phyloP scores from a whole-genome alignment of 2,113 vertebrate genomes.

The Labrus mixtus region DNA sequence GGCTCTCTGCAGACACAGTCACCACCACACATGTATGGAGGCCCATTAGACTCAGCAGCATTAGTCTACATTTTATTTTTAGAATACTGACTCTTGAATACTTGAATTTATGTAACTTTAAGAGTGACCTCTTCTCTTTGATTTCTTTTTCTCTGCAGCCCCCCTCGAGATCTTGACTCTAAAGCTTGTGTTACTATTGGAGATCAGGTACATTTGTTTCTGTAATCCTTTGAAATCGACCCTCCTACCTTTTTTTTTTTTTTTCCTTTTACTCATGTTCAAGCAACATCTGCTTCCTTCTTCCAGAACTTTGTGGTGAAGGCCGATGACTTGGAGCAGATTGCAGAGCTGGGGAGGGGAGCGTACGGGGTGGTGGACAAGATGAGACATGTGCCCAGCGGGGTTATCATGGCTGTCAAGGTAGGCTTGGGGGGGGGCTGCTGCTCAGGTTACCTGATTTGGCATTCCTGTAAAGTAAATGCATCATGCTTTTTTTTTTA shows the following conservation, averaged over 20 bases:
- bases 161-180: constrained; percentile 95
- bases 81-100: too few species aligned
- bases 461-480: constrained; percentile 9
- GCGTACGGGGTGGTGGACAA: constrained; percentile 98
- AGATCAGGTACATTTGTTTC: constrained; percentile 87
- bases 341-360: constrained; percentile 94
- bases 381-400: constrained; percentile 96
- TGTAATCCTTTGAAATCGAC: background rate
- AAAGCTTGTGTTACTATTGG: constrained; percentile 96
- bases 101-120: background rate
- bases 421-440: constrained; percentile 74
- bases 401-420: constrained; percentile 99
- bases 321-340: constrained; percentile 97
- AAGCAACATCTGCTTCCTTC: background rate
- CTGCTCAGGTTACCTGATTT: constrained; percentile 37
- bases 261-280: background rate
- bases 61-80: too few species aligned
- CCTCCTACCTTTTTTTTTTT: too few species aligned
- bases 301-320: constrained; percentile 97
- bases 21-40: too few species aligned
- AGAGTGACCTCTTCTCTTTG: background rate
- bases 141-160: constrained; percentile 78
- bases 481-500: constrained; percentile 16
- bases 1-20: too few species aligned
- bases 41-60: too few species aligned